Evolutionary conservation across 2,888 invertebrate species (phyloP).

Genomic region (Diarsia brunnea): DNA sequence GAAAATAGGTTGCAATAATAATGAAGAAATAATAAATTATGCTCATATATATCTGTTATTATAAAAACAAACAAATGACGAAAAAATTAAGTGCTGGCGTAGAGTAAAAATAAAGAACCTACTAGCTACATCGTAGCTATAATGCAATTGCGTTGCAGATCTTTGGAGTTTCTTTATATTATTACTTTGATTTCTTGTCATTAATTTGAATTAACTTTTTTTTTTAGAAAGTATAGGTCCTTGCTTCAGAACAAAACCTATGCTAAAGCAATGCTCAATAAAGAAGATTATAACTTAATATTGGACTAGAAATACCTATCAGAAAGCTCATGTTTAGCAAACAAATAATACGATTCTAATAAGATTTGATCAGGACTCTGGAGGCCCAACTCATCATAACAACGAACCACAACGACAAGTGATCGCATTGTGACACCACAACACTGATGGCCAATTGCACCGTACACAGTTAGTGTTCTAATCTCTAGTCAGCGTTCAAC

Average conservation of each 20-base stretch:
- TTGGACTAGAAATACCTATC: neutral
- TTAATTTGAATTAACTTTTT: neutral
- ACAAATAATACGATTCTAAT: neutral
- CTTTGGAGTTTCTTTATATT: too few relatives aligned
- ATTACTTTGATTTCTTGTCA: neutral
- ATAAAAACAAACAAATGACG: neutral
- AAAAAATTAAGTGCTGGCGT: neutral
- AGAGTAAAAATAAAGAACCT: neutral
- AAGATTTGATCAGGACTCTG: constrained; percentile 6
- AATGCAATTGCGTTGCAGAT: neutral
- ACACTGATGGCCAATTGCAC: constrained; percentile 14
- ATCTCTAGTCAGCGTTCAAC: constrained; percentile 47
- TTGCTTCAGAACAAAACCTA: neutral
- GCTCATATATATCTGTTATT: neutral
- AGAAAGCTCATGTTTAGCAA: neutral
- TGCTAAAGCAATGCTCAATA: neutral
- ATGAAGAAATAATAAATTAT: neutral
- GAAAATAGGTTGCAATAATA: neutral
- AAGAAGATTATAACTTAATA: neutral
- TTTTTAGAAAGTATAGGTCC: neutral
- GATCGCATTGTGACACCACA: neutral
- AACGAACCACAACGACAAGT: neutral
- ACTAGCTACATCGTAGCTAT: constrained; percentile 2
- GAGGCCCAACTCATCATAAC: neutral
- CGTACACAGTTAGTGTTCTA: constrained; percentile 10